Evolutionary conservation across 2,113 vertebrate genomes (phyloP).

Genomic region (Stercorarius parasiticus): DNA sequence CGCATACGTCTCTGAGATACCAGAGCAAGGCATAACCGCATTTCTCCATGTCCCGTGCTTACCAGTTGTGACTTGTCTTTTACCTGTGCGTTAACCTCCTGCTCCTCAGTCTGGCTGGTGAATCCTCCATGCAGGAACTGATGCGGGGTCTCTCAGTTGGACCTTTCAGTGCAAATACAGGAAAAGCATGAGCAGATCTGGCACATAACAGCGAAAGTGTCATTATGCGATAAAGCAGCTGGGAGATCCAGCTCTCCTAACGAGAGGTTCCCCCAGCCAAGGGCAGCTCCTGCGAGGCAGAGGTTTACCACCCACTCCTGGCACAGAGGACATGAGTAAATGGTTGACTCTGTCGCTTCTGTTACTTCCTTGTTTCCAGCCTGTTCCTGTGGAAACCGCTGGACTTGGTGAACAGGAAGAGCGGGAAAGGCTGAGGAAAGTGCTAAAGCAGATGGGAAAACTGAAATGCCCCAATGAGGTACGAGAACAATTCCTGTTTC

Average conservation of each 20-base stretch:
- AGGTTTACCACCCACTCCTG: neutral
- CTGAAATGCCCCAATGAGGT: constrained; percentile 96
- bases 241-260: neutral
- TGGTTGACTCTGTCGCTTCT: constrained; percentile 33
- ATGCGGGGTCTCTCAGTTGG: neutral
- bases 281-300: neutral
- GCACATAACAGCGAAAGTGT: fast-evolving
- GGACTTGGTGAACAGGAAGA: constrained; percentile 85
- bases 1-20: fast-evolving
- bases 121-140: neutral
- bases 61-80: constrained; percentile 46
- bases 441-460: constrained; percentile 97
- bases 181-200: neutral
- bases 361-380: constrained; percentile 74
- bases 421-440: constrained; percentile 88
- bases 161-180: neutral
- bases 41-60: neutral
- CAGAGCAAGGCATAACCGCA: neutral
- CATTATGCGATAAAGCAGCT: neutral
- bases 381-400: constrained; percentile 79
- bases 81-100: neutral
- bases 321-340: constrained; percentile 15
- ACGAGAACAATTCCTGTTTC: constrained; percentile 32
- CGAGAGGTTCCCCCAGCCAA: neutral
- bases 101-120: neutral